phyloP scores from a whole-genome alignment of 2,113 vertebrate species.

The Thymallus thymallus region DNA sequence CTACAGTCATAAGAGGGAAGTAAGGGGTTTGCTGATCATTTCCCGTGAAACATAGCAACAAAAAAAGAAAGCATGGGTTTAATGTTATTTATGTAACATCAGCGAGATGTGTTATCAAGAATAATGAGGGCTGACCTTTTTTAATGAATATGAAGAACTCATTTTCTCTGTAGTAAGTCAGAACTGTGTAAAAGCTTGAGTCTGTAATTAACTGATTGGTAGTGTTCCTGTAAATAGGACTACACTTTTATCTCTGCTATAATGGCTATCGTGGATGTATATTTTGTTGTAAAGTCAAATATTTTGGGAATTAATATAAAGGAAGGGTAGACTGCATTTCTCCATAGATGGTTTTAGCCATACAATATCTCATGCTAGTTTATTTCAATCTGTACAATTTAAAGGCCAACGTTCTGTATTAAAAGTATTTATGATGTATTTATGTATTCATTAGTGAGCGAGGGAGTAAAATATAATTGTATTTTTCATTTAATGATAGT shows the following conservation, averaged over 20 bases:
- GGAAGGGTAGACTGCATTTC: neutral
- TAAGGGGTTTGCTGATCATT: slow-evolving; percentile 11
- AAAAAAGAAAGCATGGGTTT: slow-evolving; percentile 13
- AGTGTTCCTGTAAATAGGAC: no score
- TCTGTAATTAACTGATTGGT: no score
- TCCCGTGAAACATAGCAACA: slow-evolving; percentile 12
- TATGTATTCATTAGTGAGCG: slow-evolving; percentile 44
- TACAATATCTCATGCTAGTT: slow-evolving; percentile 15
- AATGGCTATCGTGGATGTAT: no score
- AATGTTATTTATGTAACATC: slow-evolving; percentile 38
- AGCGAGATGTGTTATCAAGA: neutral
- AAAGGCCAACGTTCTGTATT: neutral
- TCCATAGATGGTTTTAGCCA: slow-evolving; percentile 5
- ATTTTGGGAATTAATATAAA: neutral
- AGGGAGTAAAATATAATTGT: slow-evolving; percentile 15
- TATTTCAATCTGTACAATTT: slow-evolving; percentile 36
- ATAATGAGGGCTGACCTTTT: slow-evolving; percentile 21
- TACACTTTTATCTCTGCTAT: no score
- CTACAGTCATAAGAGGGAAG: neutral
- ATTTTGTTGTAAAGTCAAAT: no score
- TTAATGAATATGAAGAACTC: slow-evolving; percentile 3
- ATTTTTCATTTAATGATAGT: slow-evolving; percentile 8
- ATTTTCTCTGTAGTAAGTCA: neutral
- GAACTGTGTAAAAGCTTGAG: no score
- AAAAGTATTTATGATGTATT: slow-evolving; percentile 11